phyloP scores from a whole-genome alignment of 2,888 invertebrate genomes.

The Minunthozetes semirufus region DNA sequence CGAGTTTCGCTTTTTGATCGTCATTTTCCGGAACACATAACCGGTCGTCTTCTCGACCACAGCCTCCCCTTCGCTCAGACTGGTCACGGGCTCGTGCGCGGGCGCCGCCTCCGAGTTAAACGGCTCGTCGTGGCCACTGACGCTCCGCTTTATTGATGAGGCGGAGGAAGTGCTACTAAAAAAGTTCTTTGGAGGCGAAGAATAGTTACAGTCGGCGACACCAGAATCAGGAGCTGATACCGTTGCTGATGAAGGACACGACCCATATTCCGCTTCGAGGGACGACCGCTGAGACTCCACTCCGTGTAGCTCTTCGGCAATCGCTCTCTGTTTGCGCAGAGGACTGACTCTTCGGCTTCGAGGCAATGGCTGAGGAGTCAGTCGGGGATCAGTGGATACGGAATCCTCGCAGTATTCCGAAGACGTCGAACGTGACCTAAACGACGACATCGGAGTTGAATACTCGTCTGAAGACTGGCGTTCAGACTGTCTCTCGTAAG shows the following conservation, averaged over 20 bases:
- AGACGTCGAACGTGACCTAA: slow-evolving; percentile 39
- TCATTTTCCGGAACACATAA: slow-evolving; percentile 60
- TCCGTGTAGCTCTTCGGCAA: slow-evolving; percentile 30
- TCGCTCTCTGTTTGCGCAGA: slow-evolving; percentile 41
- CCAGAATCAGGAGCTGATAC: neutral
- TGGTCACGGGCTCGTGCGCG: neutral
- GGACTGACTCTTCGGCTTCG: slow-evolving; percentile 38
- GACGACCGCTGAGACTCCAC: slow-evolving; percentile 21
- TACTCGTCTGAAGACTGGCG: slow-evolving; percentile 36
- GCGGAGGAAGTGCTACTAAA: neutral
- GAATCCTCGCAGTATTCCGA: slow-evolving; percentile 39
- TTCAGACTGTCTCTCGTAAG: neutral
- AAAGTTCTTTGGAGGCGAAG: slow-evolving; percentile 13
- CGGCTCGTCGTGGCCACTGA: slow-evolving; percentile 1
- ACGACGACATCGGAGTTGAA: slow-evolving; percentile 25
- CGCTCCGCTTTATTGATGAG: neutral
- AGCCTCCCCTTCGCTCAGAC: slow-evolving; percentile 37
- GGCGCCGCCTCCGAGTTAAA: neutral
- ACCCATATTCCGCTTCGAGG: slow-evolving; percentile 13
- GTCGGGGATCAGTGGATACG: neutral
- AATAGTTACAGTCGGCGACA: slow-evolving; percentile 19
- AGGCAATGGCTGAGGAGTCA: slow-evolving; percentile 32
- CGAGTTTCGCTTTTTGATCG: slow-evolving; percentile 55
- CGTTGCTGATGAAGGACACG: slow-evolving; percentile 1
- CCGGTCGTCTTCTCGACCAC: slow-evolving; percentile 57